Base-by-base conservation (phyloP, 2,888 invertebrate species). In the Trichacis sp. region DNA sequence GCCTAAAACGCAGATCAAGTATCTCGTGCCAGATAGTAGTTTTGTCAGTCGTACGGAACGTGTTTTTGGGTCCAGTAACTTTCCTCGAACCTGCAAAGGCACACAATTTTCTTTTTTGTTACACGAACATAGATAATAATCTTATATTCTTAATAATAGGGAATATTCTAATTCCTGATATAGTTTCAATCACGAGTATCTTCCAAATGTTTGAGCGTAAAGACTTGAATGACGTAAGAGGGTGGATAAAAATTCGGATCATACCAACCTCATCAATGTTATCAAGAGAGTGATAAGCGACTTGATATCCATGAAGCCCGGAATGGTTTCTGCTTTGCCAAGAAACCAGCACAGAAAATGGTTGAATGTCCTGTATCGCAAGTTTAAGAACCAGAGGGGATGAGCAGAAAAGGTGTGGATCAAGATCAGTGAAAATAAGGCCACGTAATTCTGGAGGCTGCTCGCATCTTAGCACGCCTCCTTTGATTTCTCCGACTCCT, bases 301-400 rank as follows among this genome's bases (percentile, higher is more conserved):
- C 92, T 87, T 93, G 92, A 85, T 93, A 96, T 70, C 94, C 95
- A 77, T 90, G 92, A 73, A 96, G 88, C 59, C 93, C 93, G 52
- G 92, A 92, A 83, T 94, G 93, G 85, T 95, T 95, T 73, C 94
- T 89, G 78, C 94, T 93, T 84, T 95, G 94, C 96, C 96, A 96
- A 71, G 94, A 93, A 42, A 95, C 94, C 73, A 94, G 88, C 69
- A 95, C 92, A 40, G 94, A 93, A 85, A 92, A 93, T 42, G 94
- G 93, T 82, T 94, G 94, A 71, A 95, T 93, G 84, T 95, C 94
- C 87, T 94, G 93, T 78, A 95, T 94, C 73, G 93, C 94, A 67
- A 96, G 88, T 84, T 93, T 92, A 69, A 93, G 88, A 74, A 95
- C 92, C 78, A 94, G 87, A 53, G 95, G 95, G 60, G 92, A 89